A percentile compares a stretch with the other conserved stretches of the same genome.
Evolutionary conservation across 2,888 invertebrate species (phyloP).

Genomic region (Volucella bombylans): DNA sequence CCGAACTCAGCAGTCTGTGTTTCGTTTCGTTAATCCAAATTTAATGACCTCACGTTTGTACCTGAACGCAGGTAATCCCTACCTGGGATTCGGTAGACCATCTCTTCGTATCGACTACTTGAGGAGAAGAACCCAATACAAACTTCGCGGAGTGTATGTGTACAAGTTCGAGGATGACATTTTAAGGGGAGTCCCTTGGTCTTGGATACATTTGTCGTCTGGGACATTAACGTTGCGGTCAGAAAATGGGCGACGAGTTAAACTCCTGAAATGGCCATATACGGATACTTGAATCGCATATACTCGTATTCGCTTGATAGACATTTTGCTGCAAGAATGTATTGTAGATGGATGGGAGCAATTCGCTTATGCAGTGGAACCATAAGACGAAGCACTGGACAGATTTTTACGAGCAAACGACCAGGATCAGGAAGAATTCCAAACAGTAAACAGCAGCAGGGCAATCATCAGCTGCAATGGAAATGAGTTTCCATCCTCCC

Average conservation of each 20-base stretch:
- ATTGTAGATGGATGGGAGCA: conserved; percentile 28
- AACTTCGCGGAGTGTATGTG: conserved; percentile 8
- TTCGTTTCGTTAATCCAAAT: conserved; percentile 70
- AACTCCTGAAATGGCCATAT: not conserved
- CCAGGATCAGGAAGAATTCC: not conserved
- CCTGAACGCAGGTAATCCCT: conserved; percentile 33
- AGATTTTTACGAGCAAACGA: conserved; percentile 62
- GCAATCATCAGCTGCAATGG: conserved; percentile 18
- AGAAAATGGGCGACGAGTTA: conserved; percentile 42
- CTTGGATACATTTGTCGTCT: conserved; percentile 47
- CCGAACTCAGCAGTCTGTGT: conserved; percentile 17
- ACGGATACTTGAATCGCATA: not conserved
- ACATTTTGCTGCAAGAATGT: conserved; percentile 22
- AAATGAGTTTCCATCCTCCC: conserved; percentile 48
- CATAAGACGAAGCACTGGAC: conserved; percentile 38
- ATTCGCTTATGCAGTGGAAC: not conserved
- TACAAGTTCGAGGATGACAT: conserved; percentile 44
- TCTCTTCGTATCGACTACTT: not conserved
- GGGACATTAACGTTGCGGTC: not conserved
- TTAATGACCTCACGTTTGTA: conserved; percentile 70
- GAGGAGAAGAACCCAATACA: conserved; percentile 1
- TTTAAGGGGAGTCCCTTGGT: conserved; percentile 29
- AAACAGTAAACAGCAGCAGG: conserved; percentile 12
- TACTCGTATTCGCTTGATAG: conserved; percentile 22
- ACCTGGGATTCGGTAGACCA: not conserved